Evolutionary conservation across 2,888 invertebrate genomes (phyloP).

Genomic region (Julus scanicus): DNA sequence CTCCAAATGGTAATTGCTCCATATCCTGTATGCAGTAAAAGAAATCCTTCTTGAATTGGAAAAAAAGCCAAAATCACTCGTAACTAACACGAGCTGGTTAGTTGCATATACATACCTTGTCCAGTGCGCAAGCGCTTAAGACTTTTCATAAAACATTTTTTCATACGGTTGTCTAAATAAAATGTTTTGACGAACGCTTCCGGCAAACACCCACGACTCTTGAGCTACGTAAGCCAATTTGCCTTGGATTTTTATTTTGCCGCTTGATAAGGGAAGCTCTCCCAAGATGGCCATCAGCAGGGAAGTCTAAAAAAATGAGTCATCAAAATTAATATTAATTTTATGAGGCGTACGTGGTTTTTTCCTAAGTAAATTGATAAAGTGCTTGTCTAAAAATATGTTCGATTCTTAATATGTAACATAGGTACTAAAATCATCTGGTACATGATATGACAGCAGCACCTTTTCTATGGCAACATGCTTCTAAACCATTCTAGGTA

Average conservation of each 20-base stretch:
- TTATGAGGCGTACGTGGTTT: background rate
- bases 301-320: slow-evolving; percentile 61
- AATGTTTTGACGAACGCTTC: slow-evolving; percentile 89
- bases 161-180: slow-evolving; percentile 82
- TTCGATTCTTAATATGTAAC: background rate
- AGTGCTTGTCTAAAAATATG: background rate
- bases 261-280: slow-evolving; percentile 75
- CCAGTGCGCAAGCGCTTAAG: slow-evolving; percentile 67
- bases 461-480: no score
- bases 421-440: background rate
- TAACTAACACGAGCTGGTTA: background rate
- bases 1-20: slow-evolving; percentile 64
- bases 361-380: background rate
- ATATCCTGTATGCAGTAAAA: slow-evolving; percentile 61
- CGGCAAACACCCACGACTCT: slow-evolving; percentile 79
- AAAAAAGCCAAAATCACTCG: background rate
- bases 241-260: slow-evolving; percentile 74
- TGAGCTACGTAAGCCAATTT: slow-evolving; percentile 74
- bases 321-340: background rate
- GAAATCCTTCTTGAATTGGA: background rate
- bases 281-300: slow-evolving; percentile 73
- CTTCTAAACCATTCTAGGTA: no score
- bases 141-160: slow-evolving; percentile 68
- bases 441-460: background rate
- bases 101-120: slow-evolving; percentile 37